phyloP scores from a whole-genome alignment of 2,888 invertebrate genomes.

The Clivina fossor region DNA sequence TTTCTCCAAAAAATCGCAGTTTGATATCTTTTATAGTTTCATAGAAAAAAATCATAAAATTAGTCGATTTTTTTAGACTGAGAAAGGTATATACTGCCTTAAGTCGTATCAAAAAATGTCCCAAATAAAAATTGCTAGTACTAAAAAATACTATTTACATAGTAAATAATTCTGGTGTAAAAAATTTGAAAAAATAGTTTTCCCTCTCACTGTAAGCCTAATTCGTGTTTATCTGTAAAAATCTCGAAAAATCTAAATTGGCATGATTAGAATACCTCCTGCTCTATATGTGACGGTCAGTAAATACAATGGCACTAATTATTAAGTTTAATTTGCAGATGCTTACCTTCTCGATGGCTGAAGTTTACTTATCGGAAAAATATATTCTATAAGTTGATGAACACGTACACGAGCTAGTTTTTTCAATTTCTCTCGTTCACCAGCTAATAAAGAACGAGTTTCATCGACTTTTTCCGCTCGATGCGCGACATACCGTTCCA shows the following conservation, averaged over 20 bases:
- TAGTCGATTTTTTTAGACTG: too few species aligned
- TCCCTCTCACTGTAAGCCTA: too few species aligned
- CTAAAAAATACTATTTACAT: neutral
- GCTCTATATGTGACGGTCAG: too few species aligned
- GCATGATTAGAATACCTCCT: too few species aligned
- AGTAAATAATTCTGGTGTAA: neutral
- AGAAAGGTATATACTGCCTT: too few species aligned
- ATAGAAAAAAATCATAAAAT: too few species aligned
- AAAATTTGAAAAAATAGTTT: neutral
- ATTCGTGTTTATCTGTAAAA: too few species aligned
- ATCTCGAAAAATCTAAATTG: too few species aligned
- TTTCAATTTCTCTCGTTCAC: conserved; percentile 60
- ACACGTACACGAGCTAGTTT: conserved; percentile 60
- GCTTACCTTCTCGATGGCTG: conserved; percentile 56
- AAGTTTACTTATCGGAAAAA: conserved; percentile 67
- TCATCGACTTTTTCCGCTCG: conserved; percentile 58
- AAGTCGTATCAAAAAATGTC: too few species aligned
- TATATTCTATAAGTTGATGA: conserved; percentile 65
- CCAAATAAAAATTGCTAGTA: too few species aligned
- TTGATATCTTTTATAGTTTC: too few species aligned
- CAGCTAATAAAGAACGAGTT: conserved; percentile 55
- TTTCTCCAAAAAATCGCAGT: too few species aligned
- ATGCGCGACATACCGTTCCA: conserved; percentile 59
- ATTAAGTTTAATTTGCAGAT: conserved; percentile 2
- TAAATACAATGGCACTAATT: neutral